These are phyloP conservation scores for Martes martes DNA, from an alignment of 2,113 vertebrate species.

Conservation along the genomic window DNA sequence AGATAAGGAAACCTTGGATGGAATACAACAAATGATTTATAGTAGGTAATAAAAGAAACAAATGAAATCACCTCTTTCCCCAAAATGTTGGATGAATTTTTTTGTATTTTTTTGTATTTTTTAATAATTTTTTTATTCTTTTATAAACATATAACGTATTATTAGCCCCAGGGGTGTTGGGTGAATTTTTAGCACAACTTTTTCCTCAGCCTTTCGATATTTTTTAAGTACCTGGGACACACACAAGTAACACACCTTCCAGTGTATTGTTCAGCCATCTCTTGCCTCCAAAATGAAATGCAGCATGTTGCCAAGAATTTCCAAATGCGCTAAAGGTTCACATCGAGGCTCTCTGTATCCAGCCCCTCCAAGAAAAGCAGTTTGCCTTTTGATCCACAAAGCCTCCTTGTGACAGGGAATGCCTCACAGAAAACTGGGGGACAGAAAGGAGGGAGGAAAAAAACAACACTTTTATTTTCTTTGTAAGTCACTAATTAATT, in stretches of 20 bases:
- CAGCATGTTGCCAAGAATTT: not conserved
- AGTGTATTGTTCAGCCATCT: not conserved
- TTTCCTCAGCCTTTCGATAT: not conserved
- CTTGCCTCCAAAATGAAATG: not conserved
- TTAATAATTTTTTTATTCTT: too few relatives aligned
- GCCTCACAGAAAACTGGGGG: not conserved
- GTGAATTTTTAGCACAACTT: not conserved
- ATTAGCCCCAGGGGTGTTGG: too few relatives aligned
- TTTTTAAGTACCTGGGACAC: not conserved
- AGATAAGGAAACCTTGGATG: not conserved
- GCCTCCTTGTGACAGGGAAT: not conserved
- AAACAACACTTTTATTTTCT: not conserved
- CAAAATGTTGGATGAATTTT: not conserved
- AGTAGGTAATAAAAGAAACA: not conserved
- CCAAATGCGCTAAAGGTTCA: not conserved
- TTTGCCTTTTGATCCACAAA: not conserved
- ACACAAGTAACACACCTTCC: not conserved
- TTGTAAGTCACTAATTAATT: constrained; percentile 40
- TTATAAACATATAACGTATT: too few relatives aligned
- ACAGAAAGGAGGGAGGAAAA: not conserved
- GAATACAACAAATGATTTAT: not conserved
- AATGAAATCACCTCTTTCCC: not conserved
- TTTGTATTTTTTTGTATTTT: too few relatives aligned
- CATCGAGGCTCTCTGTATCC: not conserved
- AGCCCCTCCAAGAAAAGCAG: not conserved